Conservation (phyloP, 2,888 invertebrate genomes). For the Torymus tubicola region DNA sequence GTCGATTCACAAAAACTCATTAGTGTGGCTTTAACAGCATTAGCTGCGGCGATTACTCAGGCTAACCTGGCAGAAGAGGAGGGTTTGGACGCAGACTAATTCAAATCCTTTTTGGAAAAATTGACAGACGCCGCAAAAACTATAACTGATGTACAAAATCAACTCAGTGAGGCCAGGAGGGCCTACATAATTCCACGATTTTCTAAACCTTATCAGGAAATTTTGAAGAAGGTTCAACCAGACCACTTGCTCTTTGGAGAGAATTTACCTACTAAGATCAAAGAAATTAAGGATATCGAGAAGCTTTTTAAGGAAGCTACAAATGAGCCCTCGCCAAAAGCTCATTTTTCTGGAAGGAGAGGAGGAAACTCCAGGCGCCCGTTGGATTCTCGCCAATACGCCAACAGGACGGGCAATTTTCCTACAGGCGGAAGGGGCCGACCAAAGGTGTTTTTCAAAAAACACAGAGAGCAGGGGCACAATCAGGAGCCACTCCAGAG, state of each 20-base stretch:
- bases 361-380: neutral
- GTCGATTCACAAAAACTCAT: too few species aligned
- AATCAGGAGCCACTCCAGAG: neutral
- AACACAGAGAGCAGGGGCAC: neutral
- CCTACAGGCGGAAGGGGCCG: neutral
- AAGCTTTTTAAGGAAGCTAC: slow-evolving; percentile 4
- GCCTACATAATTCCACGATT: neutral
- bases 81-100: neutral
- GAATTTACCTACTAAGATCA: neutral
- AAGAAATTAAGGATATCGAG: neutral
- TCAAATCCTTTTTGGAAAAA: neutral
- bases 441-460: slow-evolving; percentile 14
- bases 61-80: too few species aligned
- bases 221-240: neutral
- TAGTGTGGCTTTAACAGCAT: too few species aligned
- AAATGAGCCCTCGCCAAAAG: too few species aligned
- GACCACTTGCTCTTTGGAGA: neutral
- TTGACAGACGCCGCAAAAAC: neutral
- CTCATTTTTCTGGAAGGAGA: neutral
- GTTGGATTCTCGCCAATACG: neutral
- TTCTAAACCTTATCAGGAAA: neutral
- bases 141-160: neutral
- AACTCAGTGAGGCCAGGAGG: neutral
- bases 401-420: neutral
- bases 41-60: too few species aligned